Percentiles rank a stretch among this genome's conserved stretches.
These are phyloP conservation scores for Diarsia dahlii DNA, from an alignment of 2,888 invertebrate species.

Conservation along the genomic window DNA sequence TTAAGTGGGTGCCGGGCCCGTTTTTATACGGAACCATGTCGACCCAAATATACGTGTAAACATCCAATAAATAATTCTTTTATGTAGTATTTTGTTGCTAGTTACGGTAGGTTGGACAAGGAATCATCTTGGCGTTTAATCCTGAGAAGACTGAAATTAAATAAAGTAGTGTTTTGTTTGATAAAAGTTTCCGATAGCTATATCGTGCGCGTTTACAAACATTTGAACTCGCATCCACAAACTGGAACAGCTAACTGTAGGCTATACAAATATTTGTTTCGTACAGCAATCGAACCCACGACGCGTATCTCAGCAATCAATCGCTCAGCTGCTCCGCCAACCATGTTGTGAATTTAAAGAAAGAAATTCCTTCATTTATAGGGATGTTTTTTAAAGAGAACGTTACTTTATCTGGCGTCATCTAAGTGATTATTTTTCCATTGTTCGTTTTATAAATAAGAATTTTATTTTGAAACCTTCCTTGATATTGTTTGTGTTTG, in stretches of 20 bases:
- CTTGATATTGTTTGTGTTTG: not conserved
- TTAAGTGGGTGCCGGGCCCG: conserved; percentile 74
- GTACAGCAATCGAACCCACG: not conserved
- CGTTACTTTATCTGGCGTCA: not conserved
- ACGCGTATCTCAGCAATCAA: not conserved
- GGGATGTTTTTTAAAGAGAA: not conserved
- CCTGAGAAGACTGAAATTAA: not conserved
- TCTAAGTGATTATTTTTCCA: conserved; percentile 26
- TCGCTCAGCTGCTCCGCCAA: not conserved
- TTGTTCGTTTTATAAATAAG: not conserved
- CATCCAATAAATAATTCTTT: conserved; percentile 45
- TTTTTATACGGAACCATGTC: conserved; percentile 79
- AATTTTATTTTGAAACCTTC: not conserved
- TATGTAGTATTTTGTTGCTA: conserved; percentile 25
- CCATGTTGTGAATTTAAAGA: not conserved
- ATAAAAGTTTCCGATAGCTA: not conserved
- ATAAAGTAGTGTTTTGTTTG: not conserved
- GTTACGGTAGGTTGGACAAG: conserved; percentile 9
- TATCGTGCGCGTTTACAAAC: not conserved
- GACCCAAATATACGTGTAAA: conserved; percentile 75
- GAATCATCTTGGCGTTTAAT: conserved; percentile 1
- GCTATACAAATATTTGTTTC: not conserved
- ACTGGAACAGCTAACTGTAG: not conserved
- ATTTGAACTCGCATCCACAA: not conserved
- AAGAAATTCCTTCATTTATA: not conserved